phyloP scores from a whole-genome alignment of 2,113 vertebrate species.

The Asarcornis scutulata region DNA sequence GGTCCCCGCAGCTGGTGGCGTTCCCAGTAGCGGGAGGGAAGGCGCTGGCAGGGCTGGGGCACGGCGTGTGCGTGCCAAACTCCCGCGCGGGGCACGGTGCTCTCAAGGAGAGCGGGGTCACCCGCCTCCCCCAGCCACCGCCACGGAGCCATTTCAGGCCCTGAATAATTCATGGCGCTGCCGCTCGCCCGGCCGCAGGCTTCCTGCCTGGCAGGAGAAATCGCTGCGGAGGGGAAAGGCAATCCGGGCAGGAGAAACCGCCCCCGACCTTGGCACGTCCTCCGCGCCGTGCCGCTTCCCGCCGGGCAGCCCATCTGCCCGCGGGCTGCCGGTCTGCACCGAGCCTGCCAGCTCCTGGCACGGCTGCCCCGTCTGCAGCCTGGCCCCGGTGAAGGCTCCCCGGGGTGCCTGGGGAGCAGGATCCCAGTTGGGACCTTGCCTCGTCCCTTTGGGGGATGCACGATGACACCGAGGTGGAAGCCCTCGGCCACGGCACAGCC shows the following conservation, averaged over 20 bases:
- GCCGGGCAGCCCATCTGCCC: slow-evolving; percentile 38
- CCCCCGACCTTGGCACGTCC: slow-evolving; percentile 42
- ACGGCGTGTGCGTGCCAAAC: accelerated
- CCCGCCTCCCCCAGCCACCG: not conserved
- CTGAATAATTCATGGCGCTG: slow-evolving; percentile 74
- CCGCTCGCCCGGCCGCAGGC: slow-evolving; percentile 26
- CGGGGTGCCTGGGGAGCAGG: accelerated
- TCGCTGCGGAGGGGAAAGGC: slow-evolving; percentile 17
- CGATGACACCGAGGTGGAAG: accelerated
- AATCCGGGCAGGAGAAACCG: not conserved
- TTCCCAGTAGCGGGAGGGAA: not conserved
- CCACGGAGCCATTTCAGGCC: not conserved
- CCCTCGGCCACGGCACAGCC: accelerated
- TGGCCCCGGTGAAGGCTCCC: not conserved
- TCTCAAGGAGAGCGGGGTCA: slow-evolving; percentile 71
- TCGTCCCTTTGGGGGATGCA: no score
- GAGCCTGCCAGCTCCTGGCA: not conserved
- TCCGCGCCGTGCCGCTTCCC: not conserved
- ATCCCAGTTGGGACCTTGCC: not conserved
- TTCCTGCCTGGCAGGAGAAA: slow-evolving; percentile 59
- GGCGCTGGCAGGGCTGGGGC: not conserved
- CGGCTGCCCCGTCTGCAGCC: not conserved
- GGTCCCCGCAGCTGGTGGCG: accelerated
- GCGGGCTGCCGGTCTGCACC: not conserved
- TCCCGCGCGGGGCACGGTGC: not conserved